Percentiles rank a stretch among this genome's conserved stretches.
These are phyloP conservation scores for Agriopis leucophaearia DNA, from an alignment of 2,888 invertebrate species.

Conservation along the genomic window DNA sequence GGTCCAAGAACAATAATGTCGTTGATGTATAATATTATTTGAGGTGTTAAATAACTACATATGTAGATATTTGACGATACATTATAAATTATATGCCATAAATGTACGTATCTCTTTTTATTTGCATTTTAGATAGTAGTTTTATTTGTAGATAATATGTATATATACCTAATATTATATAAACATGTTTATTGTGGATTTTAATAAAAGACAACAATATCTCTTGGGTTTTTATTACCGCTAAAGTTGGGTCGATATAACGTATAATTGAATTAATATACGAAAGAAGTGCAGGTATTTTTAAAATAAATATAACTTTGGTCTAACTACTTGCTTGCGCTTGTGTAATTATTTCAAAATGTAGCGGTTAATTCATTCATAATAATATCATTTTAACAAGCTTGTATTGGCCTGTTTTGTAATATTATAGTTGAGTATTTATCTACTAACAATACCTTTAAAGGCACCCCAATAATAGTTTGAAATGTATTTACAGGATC, in stretches of 20 bases:
- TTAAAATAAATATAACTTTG: not conserved
- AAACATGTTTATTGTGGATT: not conserved
- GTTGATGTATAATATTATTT: not conserved
- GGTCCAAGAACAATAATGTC: not conserved
- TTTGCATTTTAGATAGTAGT: not conserved
- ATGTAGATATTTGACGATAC: not conserved
- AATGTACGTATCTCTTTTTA: not conserved
- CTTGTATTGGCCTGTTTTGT: not conserved
- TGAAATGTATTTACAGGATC: not conserved
- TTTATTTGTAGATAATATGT: constrained; percentile 1
- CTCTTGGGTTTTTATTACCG: not conserved
- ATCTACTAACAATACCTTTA: not conserved
- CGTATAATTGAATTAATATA: too few species aligned
- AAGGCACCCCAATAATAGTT: not conserved
- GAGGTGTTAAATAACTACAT: not conserved
- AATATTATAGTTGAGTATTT: not conserved
- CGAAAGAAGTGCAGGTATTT: too few species aligned
- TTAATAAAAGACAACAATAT: not conserved
- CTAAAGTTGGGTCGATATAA: not conserved
- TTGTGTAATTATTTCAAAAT: not conserved
- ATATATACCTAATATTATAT: not conserved
- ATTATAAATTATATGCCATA: constrained; percentile 1
- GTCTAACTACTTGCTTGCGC: not conserved
- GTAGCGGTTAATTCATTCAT: not conserved
- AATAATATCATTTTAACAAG: not conserved